Conservation (phyloP, 2,797 vertebrate genomes). For the Masticophis lateralis region DNA sequence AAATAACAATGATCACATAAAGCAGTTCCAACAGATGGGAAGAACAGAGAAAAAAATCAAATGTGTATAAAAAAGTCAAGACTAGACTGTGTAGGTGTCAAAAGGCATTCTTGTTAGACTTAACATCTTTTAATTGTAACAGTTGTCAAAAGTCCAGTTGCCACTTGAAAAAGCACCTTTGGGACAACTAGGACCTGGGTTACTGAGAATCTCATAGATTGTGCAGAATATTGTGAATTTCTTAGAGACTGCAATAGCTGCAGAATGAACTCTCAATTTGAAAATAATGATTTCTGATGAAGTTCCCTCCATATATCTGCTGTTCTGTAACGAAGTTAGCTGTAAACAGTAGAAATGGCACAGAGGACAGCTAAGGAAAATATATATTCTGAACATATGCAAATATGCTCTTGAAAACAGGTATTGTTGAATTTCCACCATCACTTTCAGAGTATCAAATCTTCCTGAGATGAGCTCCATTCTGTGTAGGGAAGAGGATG, state of each 20-base stretch:
- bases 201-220: neutral
- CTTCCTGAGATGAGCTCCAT: neutral
- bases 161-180: no score
- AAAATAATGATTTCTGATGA: neutral
- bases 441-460: neutral
- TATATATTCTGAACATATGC: neutral
- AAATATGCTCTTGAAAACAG: neutral
- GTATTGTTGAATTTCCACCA: neutral
- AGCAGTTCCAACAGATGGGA: neutral
- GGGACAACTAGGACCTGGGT: no score
- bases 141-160: neutral
- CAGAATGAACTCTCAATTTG: neutral
- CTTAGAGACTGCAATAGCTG: neutral
- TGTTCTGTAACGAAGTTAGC: neutral
- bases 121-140: neutral
- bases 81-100: neutral
- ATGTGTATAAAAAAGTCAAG: neutral
- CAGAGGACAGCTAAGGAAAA: neutral
- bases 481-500: neutral
- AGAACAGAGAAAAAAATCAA: neutral
- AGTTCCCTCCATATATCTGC: neutral
- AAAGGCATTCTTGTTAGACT: neutral
- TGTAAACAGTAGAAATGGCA: neutral
- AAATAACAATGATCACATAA: neutral
- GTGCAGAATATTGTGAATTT: neutral